Evolutionary conservation across 2,888 invertebrate species (phyloP).

Genomic region (Belgica antarctica): DNA sequence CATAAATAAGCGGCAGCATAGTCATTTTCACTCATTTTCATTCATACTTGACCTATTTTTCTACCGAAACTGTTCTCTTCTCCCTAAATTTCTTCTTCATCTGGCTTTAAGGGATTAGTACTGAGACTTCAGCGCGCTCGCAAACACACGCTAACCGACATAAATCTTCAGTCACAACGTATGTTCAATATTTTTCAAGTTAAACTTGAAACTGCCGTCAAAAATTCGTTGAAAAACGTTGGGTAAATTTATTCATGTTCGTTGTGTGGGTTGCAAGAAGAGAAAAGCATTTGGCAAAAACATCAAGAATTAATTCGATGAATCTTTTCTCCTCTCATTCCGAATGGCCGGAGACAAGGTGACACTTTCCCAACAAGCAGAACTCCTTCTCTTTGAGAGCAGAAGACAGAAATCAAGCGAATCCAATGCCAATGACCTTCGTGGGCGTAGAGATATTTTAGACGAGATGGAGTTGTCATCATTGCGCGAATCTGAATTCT

Average conservation of each 20-base stretch:
- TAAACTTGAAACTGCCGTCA: neutral
- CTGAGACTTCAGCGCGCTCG: neutral
- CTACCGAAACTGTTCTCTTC: neutral
- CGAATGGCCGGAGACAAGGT: neutral
- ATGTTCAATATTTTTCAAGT: neutral
- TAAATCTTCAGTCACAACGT: neutral
- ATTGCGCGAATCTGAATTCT: neutral
- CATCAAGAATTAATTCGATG: neutral
- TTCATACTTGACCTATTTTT: conserved; percentile 27
- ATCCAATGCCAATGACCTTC: conserved; percentile 25
- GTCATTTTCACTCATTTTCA: conserved; percentile 6
- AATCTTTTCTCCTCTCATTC: neutral
- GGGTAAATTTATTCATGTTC: neutral
- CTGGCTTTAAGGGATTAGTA: neutral
- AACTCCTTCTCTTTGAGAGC: conserved; percentile 16
- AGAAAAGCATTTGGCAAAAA: neutral
- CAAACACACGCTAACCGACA: neutral
- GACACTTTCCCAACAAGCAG: conserved; percentile 18
- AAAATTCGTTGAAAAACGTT: neutral
- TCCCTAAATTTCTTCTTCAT: conserved; percentile 21
- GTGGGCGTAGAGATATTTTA: conserved; percentile 11
- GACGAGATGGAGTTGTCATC: neutral
- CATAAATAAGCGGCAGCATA: conserved; percentile 1
- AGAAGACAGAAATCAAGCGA: neutral
- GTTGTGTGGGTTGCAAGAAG: neutral